Evolutionary conservation across 2,888 invertebrate species (phyloP).

Genomic region (Craniophora ligustri): DNA sequence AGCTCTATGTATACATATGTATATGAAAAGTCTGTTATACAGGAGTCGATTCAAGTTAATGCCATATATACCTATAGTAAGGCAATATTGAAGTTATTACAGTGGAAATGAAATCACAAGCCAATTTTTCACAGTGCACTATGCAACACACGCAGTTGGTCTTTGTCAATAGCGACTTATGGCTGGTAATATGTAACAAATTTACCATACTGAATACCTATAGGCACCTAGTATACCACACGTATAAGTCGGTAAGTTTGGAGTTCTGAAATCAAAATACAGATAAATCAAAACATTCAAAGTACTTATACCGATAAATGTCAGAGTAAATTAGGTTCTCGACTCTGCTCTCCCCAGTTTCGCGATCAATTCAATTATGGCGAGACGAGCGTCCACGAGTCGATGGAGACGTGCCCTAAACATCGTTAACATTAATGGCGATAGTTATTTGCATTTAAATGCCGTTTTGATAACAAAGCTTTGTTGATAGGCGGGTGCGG

Average conservation of each 20-base stretch:
- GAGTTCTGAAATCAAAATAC: background rate
- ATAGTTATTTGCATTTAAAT: constrained; percentile 44
- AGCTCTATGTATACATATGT: no score
- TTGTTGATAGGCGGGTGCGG: constrained; percentile 12
- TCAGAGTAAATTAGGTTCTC: constrained; percentile 33
- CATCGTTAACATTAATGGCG: constrained; percentile 34
- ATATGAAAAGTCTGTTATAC: no score
- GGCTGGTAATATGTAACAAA: no score
- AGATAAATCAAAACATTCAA: constrained; percentile 1
- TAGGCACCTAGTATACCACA: background rate
- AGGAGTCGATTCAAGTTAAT: no score
- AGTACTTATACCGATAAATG: constrained; percentile 10
- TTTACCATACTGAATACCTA: no score
- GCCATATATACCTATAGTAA: no score
- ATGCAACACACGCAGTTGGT: no score
- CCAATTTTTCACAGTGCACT: no score
- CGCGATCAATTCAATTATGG: constrained; percentile 21
- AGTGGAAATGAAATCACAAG: no score
- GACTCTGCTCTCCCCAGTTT: constrained; percentile 6
- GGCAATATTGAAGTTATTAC: no score
- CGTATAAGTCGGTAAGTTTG: no score
- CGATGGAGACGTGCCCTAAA: constrained; percentile 7
- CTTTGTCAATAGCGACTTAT: no score
- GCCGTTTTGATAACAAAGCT: constrained; percentile 21
- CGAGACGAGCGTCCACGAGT: background rate